Percentiles rank a stretch among this genome's conserved stretches.
These are phyloP conservation scores for Macrotis lagotis DNA, from an alignment of 2,113 vertebrate species.

Conservation along the genomic window DNA sequence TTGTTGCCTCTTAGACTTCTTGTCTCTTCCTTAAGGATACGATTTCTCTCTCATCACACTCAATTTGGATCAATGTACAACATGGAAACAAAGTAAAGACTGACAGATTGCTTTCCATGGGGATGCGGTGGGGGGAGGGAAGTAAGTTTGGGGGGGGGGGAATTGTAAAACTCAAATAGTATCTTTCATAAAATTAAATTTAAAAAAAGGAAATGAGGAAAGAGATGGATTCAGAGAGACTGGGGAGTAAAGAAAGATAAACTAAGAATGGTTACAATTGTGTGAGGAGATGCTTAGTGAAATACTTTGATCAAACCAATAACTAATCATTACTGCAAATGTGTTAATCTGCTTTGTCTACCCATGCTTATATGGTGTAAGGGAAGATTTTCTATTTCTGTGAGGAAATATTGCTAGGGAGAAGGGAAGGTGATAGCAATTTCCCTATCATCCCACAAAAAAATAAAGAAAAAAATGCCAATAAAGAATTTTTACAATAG, in stretches of 20 bases:
- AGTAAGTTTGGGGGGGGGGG: too few relatives aligned
- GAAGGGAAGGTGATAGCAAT: not conserved
- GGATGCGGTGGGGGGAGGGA: too few relatives aligned
- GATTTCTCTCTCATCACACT: too few relatives aligned
- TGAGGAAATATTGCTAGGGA: not conserved
- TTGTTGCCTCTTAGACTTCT: too few relatives aligned
- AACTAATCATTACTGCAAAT: not conserved
- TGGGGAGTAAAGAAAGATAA: not conserved
- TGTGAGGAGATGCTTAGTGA: not conserved
- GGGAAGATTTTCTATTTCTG: not conserved
- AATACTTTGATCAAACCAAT: not conserved
- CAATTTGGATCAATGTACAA: too few relatives aligned
- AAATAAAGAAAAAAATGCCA: not conserved
- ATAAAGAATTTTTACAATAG: not conserved
- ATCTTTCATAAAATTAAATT: too few relatives aligned
- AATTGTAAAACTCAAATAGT: too few relatives aligned
- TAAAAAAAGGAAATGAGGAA: too few relatives aligned
- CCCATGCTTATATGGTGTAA: not conserved
- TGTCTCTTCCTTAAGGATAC: too few relatives aligned
- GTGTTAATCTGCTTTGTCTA: not conserved
- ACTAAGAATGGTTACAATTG: not conserved
- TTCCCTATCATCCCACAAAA: not conserved
- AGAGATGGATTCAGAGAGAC: not conserved
- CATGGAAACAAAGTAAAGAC: too few relatives aligned
- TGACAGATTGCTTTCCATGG: too few relatives aligned